These are phyloP conservation scores for Diceros bicornis DNA, from an alignment of 2,797 vertebrate species.

Conservation along the genomic window DNA sequence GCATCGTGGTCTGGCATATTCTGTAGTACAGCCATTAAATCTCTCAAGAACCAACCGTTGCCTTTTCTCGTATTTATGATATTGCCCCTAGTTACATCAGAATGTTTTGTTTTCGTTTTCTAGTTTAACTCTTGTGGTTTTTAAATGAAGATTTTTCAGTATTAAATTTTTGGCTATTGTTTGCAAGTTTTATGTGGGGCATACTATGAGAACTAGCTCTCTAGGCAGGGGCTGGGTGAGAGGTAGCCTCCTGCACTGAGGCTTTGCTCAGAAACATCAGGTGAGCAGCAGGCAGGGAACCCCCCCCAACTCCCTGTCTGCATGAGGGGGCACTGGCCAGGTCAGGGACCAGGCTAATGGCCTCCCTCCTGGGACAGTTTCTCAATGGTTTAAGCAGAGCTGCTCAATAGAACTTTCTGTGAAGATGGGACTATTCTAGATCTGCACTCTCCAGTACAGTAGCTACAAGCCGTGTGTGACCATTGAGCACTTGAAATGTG, in stretches of 20 bases:
- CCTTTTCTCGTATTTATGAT: background rate
- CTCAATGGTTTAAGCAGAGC: background rate
- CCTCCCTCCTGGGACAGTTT: background rate
- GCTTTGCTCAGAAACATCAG: background rate
- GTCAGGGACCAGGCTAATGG: background rate
- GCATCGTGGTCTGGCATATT: background rate
- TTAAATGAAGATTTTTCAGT: slow-evolving; percentile 28
- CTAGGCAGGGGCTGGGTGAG: background rate
- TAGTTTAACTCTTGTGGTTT: slow-evolving; percentile 1
- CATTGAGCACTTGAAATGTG: background rate
- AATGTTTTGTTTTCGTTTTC: slow-evolving; percentile 6
- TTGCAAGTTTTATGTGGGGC: background rate
- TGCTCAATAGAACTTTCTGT: background rate
- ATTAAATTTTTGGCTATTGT: background rate
- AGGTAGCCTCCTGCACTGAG: background rate
- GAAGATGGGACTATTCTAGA: background rate
- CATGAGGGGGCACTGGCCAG: background rate
- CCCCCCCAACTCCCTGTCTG: too few relatives aligned
- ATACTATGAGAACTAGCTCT: background rate
- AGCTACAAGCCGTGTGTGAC: background rate
- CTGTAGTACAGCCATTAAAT: background rate
- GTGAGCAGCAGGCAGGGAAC: background rate
- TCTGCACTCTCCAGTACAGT: background rate
- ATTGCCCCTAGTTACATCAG: background rate
- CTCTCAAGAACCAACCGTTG: background rate